A percentile compares a stretch with the other conserved stretches of the same genome.
Conservation (phyloP, 2,888 invertebrate genomes). For the Eremobia ochroleuca region DNA sequence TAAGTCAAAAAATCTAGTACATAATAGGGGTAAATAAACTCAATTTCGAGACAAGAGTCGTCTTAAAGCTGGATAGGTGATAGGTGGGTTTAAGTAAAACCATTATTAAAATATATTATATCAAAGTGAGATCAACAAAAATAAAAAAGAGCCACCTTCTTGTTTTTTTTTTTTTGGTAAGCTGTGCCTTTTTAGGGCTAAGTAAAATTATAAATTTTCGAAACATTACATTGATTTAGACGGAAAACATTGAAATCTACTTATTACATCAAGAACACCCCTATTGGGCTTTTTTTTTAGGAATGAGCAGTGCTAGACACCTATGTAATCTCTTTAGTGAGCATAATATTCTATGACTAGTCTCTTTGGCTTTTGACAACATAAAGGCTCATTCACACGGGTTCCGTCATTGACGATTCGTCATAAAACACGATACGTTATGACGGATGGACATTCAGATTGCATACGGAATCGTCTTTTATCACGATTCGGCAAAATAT, state of each 20-base stretch:
- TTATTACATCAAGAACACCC: neutral
- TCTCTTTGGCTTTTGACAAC: neutral
- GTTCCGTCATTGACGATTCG: too few relatives aligned
- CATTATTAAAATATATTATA: neutral
- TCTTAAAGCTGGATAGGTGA: neutral
- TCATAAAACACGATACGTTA: too few relatives aligned
- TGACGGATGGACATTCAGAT: too few relatives aligned
- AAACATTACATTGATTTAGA: conserved; percentile 7
- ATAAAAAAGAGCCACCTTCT: neutral
- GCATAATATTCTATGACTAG: neutral
- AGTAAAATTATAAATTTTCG: conserved; percentile 5
- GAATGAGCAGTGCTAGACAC: neutral
- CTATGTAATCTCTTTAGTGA: neutral
- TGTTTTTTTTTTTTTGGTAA: too few relatives aligned
- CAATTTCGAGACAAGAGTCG: conserved; percentile 28
- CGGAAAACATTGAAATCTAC: neutral
- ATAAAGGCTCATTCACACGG: too few relatives aligned
- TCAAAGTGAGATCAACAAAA: conserved; percentile 5
- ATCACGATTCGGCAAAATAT: too few relatives aligned
- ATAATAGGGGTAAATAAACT: conserved; percentile 9
- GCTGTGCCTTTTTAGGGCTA: conserved; percentile 11
- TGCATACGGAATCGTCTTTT: too few relatives aligned
- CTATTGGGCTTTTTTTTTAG: neutral
- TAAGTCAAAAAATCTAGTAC: conserved; percentile 11
- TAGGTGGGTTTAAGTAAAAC: neutral